Percentiles rank a stretch among this genome's conserved stretches.
Conservation (phyloP, 1,140 invertebrate species). For the Rhagoletis pomonella region DNA sequence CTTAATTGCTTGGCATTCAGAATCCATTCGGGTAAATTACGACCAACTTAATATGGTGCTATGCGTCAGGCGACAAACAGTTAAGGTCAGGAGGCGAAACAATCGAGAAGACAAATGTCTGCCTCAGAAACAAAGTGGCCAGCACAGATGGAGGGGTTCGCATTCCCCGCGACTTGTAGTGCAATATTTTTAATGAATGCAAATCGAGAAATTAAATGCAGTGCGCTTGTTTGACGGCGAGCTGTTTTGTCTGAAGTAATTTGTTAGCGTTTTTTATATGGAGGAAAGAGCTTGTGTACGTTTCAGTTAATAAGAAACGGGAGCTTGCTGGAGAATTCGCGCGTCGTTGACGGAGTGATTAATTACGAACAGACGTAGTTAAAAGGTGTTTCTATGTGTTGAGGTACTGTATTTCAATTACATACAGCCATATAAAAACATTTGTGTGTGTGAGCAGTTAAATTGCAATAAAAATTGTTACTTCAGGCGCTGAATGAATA, state of each 20-base stretch:
- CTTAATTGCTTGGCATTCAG: conserved; percentile 48
- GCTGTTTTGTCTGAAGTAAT: neutral
- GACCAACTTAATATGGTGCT: neutral
- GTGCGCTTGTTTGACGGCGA: neutral
- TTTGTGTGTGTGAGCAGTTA: no score
- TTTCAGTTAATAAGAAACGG: no score
- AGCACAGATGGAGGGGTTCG: neutral
- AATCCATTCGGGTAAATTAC: neutral
- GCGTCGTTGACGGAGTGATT: no score
- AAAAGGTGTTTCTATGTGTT: no score
- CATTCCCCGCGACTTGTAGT: neutral
- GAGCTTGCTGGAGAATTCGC: no score
- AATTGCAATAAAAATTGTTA: no score
- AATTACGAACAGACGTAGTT: no score
- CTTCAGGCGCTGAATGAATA: no score
- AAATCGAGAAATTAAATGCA: conserved; percentile 20
- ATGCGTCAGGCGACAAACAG: neutral
- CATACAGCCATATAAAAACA: no score
- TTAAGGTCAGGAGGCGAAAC: neutral
- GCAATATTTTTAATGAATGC: conserved; percentile 3
- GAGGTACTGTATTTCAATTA: no score
- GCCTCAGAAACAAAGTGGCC: neutral
- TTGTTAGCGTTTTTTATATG: neutral
- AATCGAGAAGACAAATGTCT: neutral
- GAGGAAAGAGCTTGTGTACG: neutral